Evolutionary conservation across 2,113 vertebrate genomes (phyloP).

Genomic region (Procavia capensis): DNA sequence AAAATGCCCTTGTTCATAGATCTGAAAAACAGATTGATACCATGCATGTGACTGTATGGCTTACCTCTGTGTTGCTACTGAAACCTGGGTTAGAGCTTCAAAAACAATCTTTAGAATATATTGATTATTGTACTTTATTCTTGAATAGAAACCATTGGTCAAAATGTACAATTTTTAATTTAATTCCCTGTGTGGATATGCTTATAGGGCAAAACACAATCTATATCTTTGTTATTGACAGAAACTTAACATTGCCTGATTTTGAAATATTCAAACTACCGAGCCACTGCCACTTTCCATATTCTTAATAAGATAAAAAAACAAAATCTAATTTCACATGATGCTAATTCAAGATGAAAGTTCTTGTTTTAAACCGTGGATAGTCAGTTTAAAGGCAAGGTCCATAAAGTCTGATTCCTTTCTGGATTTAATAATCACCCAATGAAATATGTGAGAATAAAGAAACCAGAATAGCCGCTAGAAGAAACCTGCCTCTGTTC

Average conservation of each 20-base stretch:
- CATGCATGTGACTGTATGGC: neutral
- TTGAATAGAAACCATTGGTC: neutral
- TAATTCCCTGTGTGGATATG: neutral
- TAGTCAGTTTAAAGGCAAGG: conserved; percentile 1
- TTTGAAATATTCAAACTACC: conserved; percentile 42
- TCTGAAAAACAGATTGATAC: neutral
- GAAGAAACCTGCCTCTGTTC: neutral
- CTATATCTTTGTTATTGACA: neutral
- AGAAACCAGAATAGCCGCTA: neutral
- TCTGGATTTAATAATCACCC: conserved; percentile 21
- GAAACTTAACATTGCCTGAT: neutral
- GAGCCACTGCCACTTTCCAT: neutral
- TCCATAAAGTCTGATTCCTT: neutral
- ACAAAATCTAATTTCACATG: conserved; percentile 9
- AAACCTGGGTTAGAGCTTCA: conserved; percentile 28
- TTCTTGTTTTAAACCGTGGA: conserved; percentile 32
- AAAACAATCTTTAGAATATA: neutral
- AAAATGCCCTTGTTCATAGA: neutral
- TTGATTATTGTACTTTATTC: neutral
- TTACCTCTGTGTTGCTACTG: conserved; percentile 11
- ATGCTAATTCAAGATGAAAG: neutral
- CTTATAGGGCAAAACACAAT: conserved; percentile 37
- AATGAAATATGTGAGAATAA: neutral
- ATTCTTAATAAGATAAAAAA: conserved; percentile 35
- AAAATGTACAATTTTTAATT: conserved; percentile 38